Conservation (phyloP, 2,888 invertebrate genomes). For the Seladonia tumulorum region DNA sequence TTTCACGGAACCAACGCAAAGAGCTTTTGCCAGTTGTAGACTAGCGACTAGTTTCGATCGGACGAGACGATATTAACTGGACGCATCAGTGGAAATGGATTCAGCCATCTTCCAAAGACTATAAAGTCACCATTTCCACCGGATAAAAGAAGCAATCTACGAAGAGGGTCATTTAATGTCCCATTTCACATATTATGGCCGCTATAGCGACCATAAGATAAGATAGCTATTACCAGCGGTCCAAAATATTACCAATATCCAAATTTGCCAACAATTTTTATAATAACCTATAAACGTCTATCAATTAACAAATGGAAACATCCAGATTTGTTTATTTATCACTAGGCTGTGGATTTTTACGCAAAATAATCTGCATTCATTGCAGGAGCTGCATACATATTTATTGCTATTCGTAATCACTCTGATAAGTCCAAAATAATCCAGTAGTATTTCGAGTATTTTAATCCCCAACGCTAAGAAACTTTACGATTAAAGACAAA, state of each 20-base stretch:
- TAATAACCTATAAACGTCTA: background rate
- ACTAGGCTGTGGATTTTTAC: too few species aligned
- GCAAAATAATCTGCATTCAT: too few species aligned
- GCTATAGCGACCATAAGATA: background rate
- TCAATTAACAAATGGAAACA: background rate
- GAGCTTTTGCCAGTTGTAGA: conserved; percentile 17
- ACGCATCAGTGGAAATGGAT: conserved; percentile 25
- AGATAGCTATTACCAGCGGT: background rate
- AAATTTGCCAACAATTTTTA: background rate
- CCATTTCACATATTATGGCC: background rate
- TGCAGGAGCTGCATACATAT: too few species aligned
- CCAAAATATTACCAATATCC: background rate
- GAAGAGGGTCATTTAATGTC: background rate
- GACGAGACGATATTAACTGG: conserved; percentile 8
- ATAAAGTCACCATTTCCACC: background rate
- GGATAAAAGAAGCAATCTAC: conserved; percentile 9
- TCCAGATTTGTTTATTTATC: background rate
- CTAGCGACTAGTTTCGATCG: background rate
- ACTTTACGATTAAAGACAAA: too few species aligned
- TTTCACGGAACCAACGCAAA: conserved; percentile 28
- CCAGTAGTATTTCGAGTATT: too few species aligned
- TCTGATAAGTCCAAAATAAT: too few species aligned
- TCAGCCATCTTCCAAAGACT: background rate
- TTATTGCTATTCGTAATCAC: too few species aligned
- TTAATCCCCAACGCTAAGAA: too few species aligned